Base-by-base conservation (phyloP, 2,888 invertebrate genomes). In the Zygogramma bicolorata region DNA sequence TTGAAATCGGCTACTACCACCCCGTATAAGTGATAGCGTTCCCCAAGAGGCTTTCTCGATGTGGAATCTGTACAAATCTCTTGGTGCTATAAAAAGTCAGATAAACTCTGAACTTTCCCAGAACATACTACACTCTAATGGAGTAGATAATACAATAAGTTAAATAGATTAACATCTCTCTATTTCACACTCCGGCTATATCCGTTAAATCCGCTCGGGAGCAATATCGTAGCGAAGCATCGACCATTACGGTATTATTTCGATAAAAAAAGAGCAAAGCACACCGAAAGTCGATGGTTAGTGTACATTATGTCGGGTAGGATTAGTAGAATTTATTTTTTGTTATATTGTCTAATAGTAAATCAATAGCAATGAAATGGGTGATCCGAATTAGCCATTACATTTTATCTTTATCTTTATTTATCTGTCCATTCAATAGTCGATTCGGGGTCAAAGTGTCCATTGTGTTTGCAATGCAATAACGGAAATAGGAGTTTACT, bases 181-280 rank as follows among this genome's bases (percentile, higher is more conserved):
- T 27, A 53, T 53, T 53, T 27, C 27, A 25, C 27, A 53, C 53
- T 53, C 53, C n/a, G 27, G 53, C 53, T 53, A 5, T 53, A n/a
- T 22, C 53, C n/a, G 15, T 27, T 22, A 25, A 53, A 53, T 53
- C 53, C 53, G 25, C 53, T 53, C 53, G 53, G 53, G 53, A 53
- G 25, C 53, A n/a, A 53, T 53, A 53, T 53, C 27, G 53, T 53
- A 46, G 25, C 27, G 27, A 25, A 53, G 13, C 10, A 53, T 53
- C 25, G 53, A 53, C 53, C 53, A 53, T 53, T 53, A 53, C 53
- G n/a, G 53, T 25, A 27, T 53, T 53, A 53, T 53, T 53, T 25
- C 53, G 22, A 53, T 27, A 27, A 25, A 10, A 53, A 53, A 7
- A 53, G 27, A 53, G 27, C 53, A 53, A 53, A 53, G 27, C 53